Base-by-base conservation (phyloP, 2,113 vertebrate species). In the Struthidea cinerea region DNA sequence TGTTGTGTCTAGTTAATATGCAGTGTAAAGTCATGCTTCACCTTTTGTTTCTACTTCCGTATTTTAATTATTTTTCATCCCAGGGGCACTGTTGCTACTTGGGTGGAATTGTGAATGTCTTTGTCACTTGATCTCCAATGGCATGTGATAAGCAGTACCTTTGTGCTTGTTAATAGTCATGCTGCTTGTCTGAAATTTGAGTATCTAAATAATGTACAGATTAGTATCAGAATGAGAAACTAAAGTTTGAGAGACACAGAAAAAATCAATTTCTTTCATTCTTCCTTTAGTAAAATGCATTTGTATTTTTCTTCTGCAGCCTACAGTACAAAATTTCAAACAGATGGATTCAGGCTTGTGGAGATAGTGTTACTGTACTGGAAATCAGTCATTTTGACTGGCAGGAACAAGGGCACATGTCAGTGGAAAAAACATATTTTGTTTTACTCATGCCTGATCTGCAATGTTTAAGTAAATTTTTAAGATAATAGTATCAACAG, bases 361-460 rank as follows among this genome's bases (percentile, higher is more conserved):
- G 44, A 84, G 46, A 60, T 87, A 90, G 39, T 88, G 57, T 97
- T 93, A 77, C 60, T 80, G 33, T 68, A 24, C 53, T 91, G 56
- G 74, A 67, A 95, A 61, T 96, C 83, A 59, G 81, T 93, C 61
- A 76, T 93, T 96, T 94, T 93, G 84, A 93, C 71, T 94, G 77
- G 71, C 87, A 95, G 89, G 86, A 85, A 24, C 56, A 93, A 86
- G 90, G 65, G 46, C 84, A 89, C 30, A 9, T 91, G 61, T 86
- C 84, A 90, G 27, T 92, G 70, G 55, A 82, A 86, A 78, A 89
- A 77, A 59, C 6, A 8, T 53, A 52, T 20, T 92, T 87, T 69
- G 30, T 90, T 96, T 87, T 81, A 75, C 37, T 92, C 5, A 3
- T 91, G 30, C 21, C 35, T 61, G 49, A 65, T 90, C 52, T 87